phyloP scores from a whole-genome alignment of 1,140 invertebrate species.

The Pristionchus pacificus region DNA sequence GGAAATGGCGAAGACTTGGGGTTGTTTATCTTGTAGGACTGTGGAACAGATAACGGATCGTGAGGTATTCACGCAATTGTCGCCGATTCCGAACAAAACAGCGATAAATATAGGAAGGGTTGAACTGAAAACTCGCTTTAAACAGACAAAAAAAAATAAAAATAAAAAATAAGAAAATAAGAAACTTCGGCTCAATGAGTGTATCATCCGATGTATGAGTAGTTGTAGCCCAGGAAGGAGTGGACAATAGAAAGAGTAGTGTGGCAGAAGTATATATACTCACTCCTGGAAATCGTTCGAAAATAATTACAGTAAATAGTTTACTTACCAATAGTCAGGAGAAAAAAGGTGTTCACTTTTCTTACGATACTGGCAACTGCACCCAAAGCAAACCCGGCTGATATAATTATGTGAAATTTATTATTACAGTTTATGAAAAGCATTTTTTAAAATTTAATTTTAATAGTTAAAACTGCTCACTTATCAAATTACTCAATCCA shows the following conservation, averaged over 20 bases:
- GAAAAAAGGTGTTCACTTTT: not conserved
- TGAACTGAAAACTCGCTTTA: not conserved
- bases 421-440: not conserved
- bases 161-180: too few relatives aligned
- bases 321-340: not conserved
- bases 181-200: not conserved
- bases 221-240: not conserved
- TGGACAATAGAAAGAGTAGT: not conserved
- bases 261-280: not conserved
- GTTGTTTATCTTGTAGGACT: not conserved
- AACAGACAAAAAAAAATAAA: too few relatives aligned
- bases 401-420: not conserved
- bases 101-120: not conserved
- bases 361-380: not conserved
- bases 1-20: not conserved
- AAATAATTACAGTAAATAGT: not conserved
- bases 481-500: conserved; percentile 19
- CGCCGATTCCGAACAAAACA: not conserved
- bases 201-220: not conserved
- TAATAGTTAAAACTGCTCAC: conserved; percentile 17
- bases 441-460: too few relatives aligned
- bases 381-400: not conserved
- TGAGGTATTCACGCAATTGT: not conserved
- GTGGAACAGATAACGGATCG: not conserved
- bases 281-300: not conserved